Conservation (phyloP, 2,888 invertebrate species). For the Heliconius charithonia region DNA sequence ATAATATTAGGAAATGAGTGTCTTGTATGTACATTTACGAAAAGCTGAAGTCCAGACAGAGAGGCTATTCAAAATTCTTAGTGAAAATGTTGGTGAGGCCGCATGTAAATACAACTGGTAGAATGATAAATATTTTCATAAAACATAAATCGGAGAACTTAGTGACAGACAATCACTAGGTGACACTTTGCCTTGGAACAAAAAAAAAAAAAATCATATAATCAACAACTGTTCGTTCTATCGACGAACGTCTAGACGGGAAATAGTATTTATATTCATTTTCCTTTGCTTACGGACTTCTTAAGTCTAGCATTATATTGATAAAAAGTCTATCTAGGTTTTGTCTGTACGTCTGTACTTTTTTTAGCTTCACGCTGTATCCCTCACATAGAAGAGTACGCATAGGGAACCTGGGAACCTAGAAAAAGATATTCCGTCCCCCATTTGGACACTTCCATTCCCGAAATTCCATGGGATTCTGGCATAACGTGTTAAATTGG, state of each 20-base stretch:
- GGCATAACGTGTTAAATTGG: too few relatives aligned
- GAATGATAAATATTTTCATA: not conserved
- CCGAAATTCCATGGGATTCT: too few relatives aligned
- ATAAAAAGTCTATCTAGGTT: not conserved
- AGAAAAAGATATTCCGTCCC: not conserved
- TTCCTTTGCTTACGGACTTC: slow-evolving; percentile 2
- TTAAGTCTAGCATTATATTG: not conserved
- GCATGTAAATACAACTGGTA: not conserved
- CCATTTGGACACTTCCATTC: too few relatives aligned
- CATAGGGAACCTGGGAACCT: not conserved
- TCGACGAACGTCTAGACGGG: slow-evolving; percentile 19
- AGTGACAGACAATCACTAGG: not conserved
- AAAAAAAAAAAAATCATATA: not conserved
- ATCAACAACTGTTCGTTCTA: not conserved
- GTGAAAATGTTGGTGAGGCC: too few relatives aligned
- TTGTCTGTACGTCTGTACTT: not conserved
- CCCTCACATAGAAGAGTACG: not conserved
- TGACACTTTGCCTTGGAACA: not conserved
- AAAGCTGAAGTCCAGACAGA: too few relatives aligned
- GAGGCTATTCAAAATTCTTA: too few relatives aligned
- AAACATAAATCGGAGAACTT: not conserved
- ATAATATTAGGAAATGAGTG: too few relatives aligned
- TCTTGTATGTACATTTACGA: too few relatives aligned
- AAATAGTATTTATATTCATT: slow-evolving; percentile 16
- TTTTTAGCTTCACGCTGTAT: not conserved